phyloP scores from a whole-genome alignment of 2,113 vertebrate species.

The Dascyllus trimaculatus region DNA sequence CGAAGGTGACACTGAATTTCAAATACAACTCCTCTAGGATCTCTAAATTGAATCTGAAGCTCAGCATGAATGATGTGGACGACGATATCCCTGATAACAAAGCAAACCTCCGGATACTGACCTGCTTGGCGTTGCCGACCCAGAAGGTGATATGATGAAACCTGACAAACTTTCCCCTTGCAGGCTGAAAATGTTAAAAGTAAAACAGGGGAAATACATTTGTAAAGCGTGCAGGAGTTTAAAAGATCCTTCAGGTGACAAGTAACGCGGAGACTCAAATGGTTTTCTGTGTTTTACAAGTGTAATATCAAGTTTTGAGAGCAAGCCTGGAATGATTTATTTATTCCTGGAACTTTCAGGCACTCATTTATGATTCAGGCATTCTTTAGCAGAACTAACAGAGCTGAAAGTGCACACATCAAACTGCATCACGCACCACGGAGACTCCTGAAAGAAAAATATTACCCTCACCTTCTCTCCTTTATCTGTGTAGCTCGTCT shows the following conservation, averaged over 20 bases:
- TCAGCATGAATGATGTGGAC: no score
- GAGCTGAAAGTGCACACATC: not conserved
- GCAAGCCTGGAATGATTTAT: no score
- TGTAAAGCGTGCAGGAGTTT: not conserved
- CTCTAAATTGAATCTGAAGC: no score
- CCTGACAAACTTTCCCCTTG: conserved; percentile 82
- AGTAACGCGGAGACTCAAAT: not conserved
- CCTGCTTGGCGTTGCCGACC: conserved; percentile 92
- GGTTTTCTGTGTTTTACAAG: no score
- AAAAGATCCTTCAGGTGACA: not conserved
- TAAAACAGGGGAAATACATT: not conserved
- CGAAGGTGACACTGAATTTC: no score
- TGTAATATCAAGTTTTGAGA: no score
- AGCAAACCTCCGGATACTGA: conserved; percentile 46
- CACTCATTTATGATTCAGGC: not conserved
- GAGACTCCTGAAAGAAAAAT: not conserved
- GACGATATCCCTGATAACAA: not conserved
- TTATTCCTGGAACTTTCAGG: no score
- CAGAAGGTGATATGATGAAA: conserved; percentile 90
- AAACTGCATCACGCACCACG: not conserved
- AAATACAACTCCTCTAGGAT: no score
- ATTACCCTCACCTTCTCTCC: conserved; percentile 85
- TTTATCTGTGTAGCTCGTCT: conserved; percentile 90
- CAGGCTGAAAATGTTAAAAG: conserved; percentile 71
- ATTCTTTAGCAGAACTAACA: not conserved